These are phyloP conservation scores for Xyrauchen texanus DNA, from an alignment of 2,113 vertebrate species.

Conservation along the genomic window DNA sequence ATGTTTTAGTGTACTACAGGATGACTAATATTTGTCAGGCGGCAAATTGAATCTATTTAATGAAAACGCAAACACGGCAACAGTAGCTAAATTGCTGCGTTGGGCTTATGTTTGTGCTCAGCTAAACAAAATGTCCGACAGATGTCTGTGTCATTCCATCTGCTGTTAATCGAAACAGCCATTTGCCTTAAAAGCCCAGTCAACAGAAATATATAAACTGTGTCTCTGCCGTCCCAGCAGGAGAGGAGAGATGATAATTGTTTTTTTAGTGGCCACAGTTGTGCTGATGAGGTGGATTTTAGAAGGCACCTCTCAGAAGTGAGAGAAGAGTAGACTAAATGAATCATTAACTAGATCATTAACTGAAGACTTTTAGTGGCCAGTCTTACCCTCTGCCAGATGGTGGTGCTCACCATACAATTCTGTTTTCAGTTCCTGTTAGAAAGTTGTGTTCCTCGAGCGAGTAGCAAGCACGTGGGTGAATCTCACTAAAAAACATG, in stretches of 20 bases:
- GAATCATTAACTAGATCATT: conserved; percentile 76
- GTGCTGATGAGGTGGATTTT: conserved; percentile 49
- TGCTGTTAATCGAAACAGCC: conserved; percentile 35
- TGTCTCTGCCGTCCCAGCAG: conserved; percentile 23
- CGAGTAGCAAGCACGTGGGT: neutral
- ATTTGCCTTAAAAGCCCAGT: conserved; percentile 37
- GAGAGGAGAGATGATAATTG: conserved; percentile 46
- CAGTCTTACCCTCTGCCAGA: conserved; percentile 58
- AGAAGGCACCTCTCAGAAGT: conserved; percentile 7
- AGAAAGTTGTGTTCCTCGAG: conserved; percentile 66
- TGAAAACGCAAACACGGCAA: neutral
- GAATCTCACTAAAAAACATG: too few relatives aligned
- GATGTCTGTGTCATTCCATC: conserved; percentile 35
- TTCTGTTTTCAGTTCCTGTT: conserved; percentile 42
- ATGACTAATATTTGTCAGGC: conserved; percentile 20
- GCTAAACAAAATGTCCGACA: conserved; percentile 27
- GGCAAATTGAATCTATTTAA: neutral
- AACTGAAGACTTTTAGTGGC: conserved; percentile 56
- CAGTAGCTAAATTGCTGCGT: conserved; percentile 4
- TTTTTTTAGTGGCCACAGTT: conserved; percentile 47
- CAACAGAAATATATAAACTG: neutral
- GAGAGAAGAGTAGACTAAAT: conserved; percentile 57
- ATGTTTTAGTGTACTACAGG: neutral
- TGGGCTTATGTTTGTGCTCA: neutral
- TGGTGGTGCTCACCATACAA: conserved; percentile 68